phyloP scores from a whole-genome alignment of 2,113 vertebrate species.

The Neolamprologus ventralis region DNA sequence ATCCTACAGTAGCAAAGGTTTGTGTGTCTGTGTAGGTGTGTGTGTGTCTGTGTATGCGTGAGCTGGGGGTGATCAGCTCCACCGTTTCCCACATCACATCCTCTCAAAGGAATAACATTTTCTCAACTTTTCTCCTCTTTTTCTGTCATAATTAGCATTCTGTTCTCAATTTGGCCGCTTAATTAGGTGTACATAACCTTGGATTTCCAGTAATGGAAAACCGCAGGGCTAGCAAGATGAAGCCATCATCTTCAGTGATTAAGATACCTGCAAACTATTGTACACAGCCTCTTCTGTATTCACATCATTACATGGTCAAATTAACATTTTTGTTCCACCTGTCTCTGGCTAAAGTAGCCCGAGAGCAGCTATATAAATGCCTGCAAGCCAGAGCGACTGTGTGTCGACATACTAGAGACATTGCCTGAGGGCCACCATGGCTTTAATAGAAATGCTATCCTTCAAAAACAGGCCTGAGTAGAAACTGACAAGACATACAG shows the following conservation, averaged over 20 bases:
- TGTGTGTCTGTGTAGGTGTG: not conserved
- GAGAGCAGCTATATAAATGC: slow-evolving; percentile 49
- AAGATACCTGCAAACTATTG: slow-evolving; percentile 69
- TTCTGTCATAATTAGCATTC: slow-evolving; percentile 79
- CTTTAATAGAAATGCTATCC: slow-evolving; percentile 51
- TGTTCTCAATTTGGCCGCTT: slow-evolving; percentile 79
- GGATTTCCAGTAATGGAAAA: slow-evolving; percentile 79
- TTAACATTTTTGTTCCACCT: slow-evolving; percentile 72
- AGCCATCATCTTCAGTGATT: slow-evolving; percentile 76
- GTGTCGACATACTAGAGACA: slow-evolving; percentile 28
- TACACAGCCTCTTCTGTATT: slow-evolving; percentile 66
- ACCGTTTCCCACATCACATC: slow-evolving; percentile 62
- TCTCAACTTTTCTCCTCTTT: slow-evolving; percentile 71
- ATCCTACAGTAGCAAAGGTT: slow-evolving; percentile 47
- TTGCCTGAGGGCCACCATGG: slow-evolving; percentile 14
- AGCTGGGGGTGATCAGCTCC: slow-evolving; percentile 61
- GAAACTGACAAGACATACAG: slow-evolving; percentile 46
- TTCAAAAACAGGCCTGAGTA: slow-evolving; percentile 37
- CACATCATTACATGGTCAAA: slow-evolving; percentile 72
- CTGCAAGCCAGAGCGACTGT: slow-evolving; percentile 36
- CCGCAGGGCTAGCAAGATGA: slow-evolving; percentile 75
- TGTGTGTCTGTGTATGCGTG: not conserved
- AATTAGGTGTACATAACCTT: slow-evolving; percentile 85
- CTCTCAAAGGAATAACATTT: slow-evolving; percentile 76
- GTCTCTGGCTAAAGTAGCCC: slow-evolving; percentile 48